Conservation (phyloP, 1,140 invertebrate species). For the Formica exsecta region DNA sequence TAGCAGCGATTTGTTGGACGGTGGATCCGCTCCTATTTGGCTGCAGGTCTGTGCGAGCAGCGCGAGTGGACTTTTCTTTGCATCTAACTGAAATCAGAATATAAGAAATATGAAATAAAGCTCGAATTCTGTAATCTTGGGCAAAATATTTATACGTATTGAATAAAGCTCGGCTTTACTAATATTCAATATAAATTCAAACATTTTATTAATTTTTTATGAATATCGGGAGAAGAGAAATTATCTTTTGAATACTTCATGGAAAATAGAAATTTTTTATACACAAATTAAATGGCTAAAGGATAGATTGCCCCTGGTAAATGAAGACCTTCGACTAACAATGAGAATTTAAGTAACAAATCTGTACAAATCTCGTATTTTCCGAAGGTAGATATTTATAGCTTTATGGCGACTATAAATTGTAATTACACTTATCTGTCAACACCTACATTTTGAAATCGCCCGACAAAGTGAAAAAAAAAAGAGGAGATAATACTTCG, state of each 20-base stretch:
- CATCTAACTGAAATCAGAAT: slow-evolving; percentile 93
- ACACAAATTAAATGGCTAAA: background rate
- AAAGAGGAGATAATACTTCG: background rate
- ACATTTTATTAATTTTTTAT: background rate
- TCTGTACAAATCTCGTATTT: slow-evolving; percentile 15
- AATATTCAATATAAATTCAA: background rate
- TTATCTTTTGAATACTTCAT: background rate
- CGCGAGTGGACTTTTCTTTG: slow-evolving; percentile 97
- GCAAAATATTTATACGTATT: background rate
- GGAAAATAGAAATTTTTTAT: background rate
- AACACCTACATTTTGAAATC: slow-evolving; percentile 29
- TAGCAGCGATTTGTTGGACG: slow-evolving; percentile 89
- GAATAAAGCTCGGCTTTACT: no score
- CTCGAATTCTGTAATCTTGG: no score
- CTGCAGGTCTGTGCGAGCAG: slow-evolving; percentile 97
- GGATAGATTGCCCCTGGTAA: slow-evolving; percentile 17
- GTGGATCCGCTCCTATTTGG: slow-evolving; percentile 96
- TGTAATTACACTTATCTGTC: slow-evolving; percentile 69
- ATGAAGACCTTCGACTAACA: background rate
- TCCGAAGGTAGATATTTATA: slow-evolving; percentile 58
- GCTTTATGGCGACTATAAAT: slow-evolving; percentile 67
- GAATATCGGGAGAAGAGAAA: background rate
- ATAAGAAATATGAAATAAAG: background rate
- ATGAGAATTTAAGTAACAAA: slow-evolving; percentile 38
- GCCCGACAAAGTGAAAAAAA: background rate